These are phyloP conservation scores for Druceiella hillmani DNA, from an alignment of 2,888 invertebrate genomes.

Conservation along the genomic window DNA sequence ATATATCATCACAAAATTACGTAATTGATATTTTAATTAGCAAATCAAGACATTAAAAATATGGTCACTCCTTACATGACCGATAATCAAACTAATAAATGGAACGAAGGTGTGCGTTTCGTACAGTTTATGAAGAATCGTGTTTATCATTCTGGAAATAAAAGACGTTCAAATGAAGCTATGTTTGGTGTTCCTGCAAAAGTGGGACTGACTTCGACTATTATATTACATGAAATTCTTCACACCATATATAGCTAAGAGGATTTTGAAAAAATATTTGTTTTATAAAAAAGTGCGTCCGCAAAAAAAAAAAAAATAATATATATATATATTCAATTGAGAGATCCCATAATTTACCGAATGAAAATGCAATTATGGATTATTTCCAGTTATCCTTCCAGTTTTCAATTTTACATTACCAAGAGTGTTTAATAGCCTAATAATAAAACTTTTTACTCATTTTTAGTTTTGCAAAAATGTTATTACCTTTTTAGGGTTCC, in stretches of 20 bases:
- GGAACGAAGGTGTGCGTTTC: not conserved
- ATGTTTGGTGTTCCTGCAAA: not conserved
- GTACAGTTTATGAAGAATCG: not conserved
- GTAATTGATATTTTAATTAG: too few relatives aligned
- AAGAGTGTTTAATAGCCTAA: too few relatives aligned
- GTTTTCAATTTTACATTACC: too few relatives aligned
- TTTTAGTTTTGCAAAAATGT: too few relatives aligned
- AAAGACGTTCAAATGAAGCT: not conserved
- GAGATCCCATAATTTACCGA: not conserved
- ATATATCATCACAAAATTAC: too few relatives aligned
- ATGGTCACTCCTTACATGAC: not conserved
- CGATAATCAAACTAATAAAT: not conserved
- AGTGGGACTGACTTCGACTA: not conserved
- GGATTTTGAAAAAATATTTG: too few relatives aligned
- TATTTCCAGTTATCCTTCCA: too few relatives aligned
- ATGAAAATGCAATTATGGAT: not conserved
- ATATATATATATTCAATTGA: not conserved
- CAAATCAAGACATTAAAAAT: not conserved
- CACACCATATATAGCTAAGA: not conserved
- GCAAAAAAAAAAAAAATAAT: too few relatives aligned
- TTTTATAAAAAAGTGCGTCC: not conserved
- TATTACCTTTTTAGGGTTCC: too few relatives aligned
- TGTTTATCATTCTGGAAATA: not conserved
- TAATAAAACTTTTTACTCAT: too few relatives aligned
- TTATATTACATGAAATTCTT: not conserved